phyloP scores from a whole-genome alignment of 2,888 invertebrate genomes.

The Operophtera brumata region DNA sequence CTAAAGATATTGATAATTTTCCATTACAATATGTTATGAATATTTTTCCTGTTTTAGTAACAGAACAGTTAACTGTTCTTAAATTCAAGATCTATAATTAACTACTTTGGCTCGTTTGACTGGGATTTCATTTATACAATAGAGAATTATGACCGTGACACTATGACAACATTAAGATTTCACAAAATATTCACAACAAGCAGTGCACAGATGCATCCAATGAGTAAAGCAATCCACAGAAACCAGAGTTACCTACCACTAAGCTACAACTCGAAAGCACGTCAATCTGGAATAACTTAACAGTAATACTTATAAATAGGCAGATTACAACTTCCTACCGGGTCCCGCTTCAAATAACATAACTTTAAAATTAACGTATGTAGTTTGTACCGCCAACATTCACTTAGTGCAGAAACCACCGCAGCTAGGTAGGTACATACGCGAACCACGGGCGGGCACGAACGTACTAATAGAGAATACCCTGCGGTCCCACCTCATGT shows the following conservation, averaged over 20 bases:
- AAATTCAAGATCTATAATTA: constrained; percentile 37
- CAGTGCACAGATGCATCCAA: constrained; percentile 42
- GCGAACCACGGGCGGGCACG: constrained; percentile 41
- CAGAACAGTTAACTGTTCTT: constrained; percentile 25
- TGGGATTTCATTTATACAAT: constrained; percentile 40
- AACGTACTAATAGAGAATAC: constrained; percentile 49
- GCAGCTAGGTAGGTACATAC: constrained; percentile 37
- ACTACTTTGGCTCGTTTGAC: constrained; percentile 53
- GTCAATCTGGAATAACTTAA: constrained; percentile 75
- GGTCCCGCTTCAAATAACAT: constrained; percentile 64
- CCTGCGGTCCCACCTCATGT: constrained; percentile 44
- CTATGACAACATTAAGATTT: constrained; percentile 25
- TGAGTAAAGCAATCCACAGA: constrained; percentile 35
- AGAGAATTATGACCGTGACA: constrained; percentile 14
- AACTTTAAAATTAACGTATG: constrained; percentile 35
- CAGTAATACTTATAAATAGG: constrained; percentile 72
- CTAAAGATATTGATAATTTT: constrained; percentile 21
- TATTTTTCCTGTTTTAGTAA: constrained; percentile 21
- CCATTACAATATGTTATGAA: constrained; percentile 11
- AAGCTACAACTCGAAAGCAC: constrained; percentile 54
- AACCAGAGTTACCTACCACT: constrained; percentile 35
- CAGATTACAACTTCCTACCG: constrained; percentile 68
- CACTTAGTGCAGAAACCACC: constrained; percentile 62
- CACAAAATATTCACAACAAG: constrained; percentile 21
- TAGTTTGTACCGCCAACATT: constrained; percentile 73